Base-by-base conservation (phyloP, 1,140 invertebrate genomes). In the Leucophenga varia region DNA sequence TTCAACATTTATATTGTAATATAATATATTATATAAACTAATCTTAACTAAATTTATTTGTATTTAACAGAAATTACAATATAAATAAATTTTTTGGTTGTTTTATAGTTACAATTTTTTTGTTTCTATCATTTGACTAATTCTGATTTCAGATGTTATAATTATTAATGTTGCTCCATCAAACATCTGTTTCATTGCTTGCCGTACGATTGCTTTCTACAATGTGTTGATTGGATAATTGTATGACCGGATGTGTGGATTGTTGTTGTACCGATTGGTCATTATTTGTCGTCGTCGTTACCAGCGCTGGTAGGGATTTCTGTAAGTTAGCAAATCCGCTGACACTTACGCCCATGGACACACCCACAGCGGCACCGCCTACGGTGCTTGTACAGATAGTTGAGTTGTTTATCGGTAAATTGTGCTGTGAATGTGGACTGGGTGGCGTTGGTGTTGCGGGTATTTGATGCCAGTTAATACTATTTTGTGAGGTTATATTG, bases 401-500 rank as follows among this genome's bases (percentile, higher is more conserved):
- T 10, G 22, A 5, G 10, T 25, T 25, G 5, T 6, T 55, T 35
- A 53, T 28, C 46, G 63, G 47, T 30, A 59, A 54, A 38, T 43
- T 52, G 43, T 67, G 59, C 38, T 68, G 64, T 36, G 61, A 63
- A 49, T 71, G 58, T 4, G 63, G 70, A 47, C 58, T 68, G 41
- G 61, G 50, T 38, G 70, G 58, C 19, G 65, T 65, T 35, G 70
- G 63, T 22, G 71, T 64, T 34, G 70, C 59, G 25, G 68, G 64
- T 48, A 69, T 61, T 52, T 73, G 72, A 40, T 69, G 60, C 72
- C 69, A 75, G 49, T 74, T 71, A 58, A 75, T 61, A 61, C 73
- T 75, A 52, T 68, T 73, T 55, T 85, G 81, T 49, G 73, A 75
- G 19, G 68, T 74, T 13, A 75, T 70, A 28, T 75, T 75, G 39